Evolutionary conservation across 2,113 vertebrate species (phyloP), one percentile per base, ranked within the genome.

Genomic region (Notarius lentiginosus): DNA sequence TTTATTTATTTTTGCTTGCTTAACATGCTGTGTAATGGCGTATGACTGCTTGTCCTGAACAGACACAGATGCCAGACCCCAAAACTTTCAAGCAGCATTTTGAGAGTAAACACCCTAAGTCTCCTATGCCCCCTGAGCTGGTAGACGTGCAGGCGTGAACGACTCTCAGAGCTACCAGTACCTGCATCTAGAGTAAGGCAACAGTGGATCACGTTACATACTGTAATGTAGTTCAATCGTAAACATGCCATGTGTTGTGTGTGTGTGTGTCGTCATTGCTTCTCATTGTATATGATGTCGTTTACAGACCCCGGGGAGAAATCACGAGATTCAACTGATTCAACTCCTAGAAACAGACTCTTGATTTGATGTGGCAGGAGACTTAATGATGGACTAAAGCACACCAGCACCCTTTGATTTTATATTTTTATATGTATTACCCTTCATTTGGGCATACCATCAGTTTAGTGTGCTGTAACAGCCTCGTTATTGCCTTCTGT

Each of bases 51-150:
- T 2, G 41, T 5, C 14, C 58, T 65, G 76, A 56, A 11, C 87
- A 96, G 96, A 96, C 96, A n/a, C 96, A 96, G 91, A 96, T 96
- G 96, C 96, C 96, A 18, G 96, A 96, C 89, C 96, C 96, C 7
- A 96, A 96, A 91, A 96, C 96, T 6, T 96, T 96, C 90, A 96
- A 96, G 91, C 96, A 96, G 89, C 96, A 96, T 91, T 96, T 96
- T 94, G 96, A 96, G 90, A 96, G 95, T 91, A 96, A 96, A 93
- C 96, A 96, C 58, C 96, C 96, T 27, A 96, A 96, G 79, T 96
- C 94, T 72, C 94, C 95, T 4, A 94, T 96, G 95, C 96, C 96
- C 1, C 90, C 96, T 10, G 96, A 96, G 89, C 92, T 96, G 89
- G 95, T 51, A 0, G 96, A 96, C 20, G 95, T 96, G 61, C 94